Evolutionary conservation across 2,113 vertebrate genomes (phyloP), one percentile per base, ranked within the genome.

Genomic region (Heloderma charlesbogerti): DNA sequence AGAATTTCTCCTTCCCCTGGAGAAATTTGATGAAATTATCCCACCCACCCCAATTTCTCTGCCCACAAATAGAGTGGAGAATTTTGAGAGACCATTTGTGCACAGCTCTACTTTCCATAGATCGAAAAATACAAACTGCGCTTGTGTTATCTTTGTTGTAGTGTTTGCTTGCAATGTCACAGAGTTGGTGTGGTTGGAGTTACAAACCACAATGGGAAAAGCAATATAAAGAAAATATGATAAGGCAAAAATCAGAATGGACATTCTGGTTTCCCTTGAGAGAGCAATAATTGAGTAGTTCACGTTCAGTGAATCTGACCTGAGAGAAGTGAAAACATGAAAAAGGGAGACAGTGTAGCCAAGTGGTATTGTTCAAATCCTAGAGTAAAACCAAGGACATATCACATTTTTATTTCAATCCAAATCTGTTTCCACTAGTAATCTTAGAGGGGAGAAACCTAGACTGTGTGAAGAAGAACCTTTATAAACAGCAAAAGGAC

Each of bases 171-270:
- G 54, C 78, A 67, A 75, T 82, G 69, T 40, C 51, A 91, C 15
- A 60, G 72, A 27, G 4, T 29, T 57, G 34, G 48, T 91, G 48
- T 90, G 80, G 69, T 10, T 87, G 37, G 4, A 74, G 67, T 87
- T 75, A 40, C 31, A 86, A 85, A 75, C 54, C 78, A 75, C 31
- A 66, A 9, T 83, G 57, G 34, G 63, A 79, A 84, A 79, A 79
- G 63, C 75, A 92, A 88, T 79, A 84, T 69, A 79, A 69, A 88
- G 60, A 71, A 79, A 89, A 86, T n/a, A 86, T 60, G 69, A 67
- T 75, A 66, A 91, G 51, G 45, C 25, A 25, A 27, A 75, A 81
- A 89, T 66, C 25, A 86, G 74, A 85, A 37, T 74, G 78, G 75
- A 86, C 83, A 90, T 77, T 90, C 71, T 78, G 20, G 89, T 66